A percentile compares a stretch with the other conserved stretches of the same genome.
Evolutionary conservation across 2,113 vertebrate genomes (phyloP).

Genomic region (Pteropus alecto): DNA sequence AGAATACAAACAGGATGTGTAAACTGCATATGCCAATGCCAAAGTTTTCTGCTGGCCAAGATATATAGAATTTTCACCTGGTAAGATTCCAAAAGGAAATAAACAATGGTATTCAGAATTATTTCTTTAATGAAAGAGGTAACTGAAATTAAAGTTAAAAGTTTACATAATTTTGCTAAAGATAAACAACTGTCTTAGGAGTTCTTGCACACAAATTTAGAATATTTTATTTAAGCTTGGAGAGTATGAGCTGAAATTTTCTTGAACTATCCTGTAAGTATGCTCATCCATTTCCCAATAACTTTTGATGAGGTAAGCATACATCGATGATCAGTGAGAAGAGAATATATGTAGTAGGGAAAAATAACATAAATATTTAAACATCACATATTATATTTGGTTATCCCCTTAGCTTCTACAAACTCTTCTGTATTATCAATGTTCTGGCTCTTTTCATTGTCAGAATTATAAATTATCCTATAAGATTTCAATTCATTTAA

Average conservation of each 20-base stretch:
- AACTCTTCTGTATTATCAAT: not conserved
- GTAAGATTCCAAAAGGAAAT: constrained; percentile 58
- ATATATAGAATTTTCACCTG: constrained; percentile 66
- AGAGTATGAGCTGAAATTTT: not conserved
- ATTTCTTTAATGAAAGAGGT: constrained; percentile 61
- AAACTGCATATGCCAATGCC: constrained; percentile 57
- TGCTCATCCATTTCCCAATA: not conserved
- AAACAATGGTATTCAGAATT: constrained; percentile 60
- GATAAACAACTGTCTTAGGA: constrained; percentile 38
- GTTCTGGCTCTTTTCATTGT: constrained; percentile 13
- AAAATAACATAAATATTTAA: constrained; percentile 31
- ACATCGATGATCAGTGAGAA: not conserved
- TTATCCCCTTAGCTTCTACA: not conserved
- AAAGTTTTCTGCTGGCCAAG: constrained; percentile 46
- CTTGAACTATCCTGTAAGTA: not conserved
- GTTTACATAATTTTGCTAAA: constrained; percentile 43
- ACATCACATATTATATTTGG: not conserved
- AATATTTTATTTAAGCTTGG: not conserved
- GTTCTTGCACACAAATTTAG: not conserved
- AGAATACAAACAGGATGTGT: constrained; percentile 66
- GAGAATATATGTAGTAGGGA: not conserved
- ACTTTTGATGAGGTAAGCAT: not conserved
- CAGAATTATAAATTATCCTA: not conserved
- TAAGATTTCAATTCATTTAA: constrained; percentile 44
- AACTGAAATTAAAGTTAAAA: constrained; percentile 72